Conservation (phyloP, 2,797 vertebrate species). For the Distichodus sexfasciatus region DNA sequence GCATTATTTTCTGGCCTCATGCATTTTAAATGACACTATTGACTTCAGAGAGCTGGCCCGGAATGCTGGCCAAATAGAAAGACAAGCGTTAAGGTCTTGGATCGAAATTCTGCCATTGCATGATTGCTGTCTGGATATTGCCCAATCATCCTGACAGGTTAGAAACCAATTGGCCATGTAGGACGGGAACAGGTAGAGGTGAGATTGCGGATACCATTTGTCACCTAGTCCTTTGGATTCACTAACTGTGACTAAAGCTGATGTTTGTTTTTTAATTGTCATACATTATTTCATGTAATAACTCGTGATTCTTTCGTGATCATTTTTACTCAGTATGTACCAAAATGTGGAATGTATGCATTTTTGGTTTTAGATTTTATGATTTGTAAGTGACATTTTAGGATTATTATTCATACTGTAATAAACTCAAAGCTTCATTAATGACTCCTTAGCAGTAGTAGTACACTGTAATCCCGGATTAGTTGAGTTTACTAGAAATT, state of each 20-base stretch:
- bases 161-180: slow-evolving; percentile 4
- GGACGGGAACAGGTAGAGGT: not conserved
- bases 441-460: too few species aligned
- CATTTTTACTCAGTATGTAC: too few species aligned
- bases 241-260: not conserved
- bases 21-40: slow-evolving; percentile 51
- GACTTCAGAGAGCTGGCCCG: slow-evolving; percentile 36
- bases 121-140: slow-evolving; percentile 7
- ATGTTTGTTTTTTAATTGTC: not conserved
- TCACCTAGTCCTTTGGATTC: not conserved
- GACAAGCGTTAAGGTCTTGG: slow-evolving; percentile 32
- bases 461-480: too few species aligned
- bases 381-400: too few species aligned
- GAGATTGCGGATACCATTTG: slow-evolving; percentile 17
- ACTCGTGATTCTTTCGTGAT: too few species aligned
- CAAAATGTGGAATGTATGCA: too few species aligned
- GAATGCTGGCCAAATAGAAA: slow-evolving; percentile 35
- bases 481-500: too few species aligned
- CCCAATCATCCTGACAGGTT: slow-evolving; percentile 30
- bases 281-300: too few species aligned
- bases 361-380: too few species aligned
- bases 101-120: slow-evolving; percentile 27
- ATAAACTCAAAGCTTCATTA: too few species aligned
- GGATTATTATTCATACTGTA: too few species aligned
- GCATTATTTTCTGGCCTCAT: slow-evolving; percentile 42